Percentiles rank a stretch among this genome's conserved stretches.
These are phyloP conservation scores for Mastomys natalensis DNA, from an alignment of 2,113 vertebrate species.

Conservation along the genomic window DNA sequence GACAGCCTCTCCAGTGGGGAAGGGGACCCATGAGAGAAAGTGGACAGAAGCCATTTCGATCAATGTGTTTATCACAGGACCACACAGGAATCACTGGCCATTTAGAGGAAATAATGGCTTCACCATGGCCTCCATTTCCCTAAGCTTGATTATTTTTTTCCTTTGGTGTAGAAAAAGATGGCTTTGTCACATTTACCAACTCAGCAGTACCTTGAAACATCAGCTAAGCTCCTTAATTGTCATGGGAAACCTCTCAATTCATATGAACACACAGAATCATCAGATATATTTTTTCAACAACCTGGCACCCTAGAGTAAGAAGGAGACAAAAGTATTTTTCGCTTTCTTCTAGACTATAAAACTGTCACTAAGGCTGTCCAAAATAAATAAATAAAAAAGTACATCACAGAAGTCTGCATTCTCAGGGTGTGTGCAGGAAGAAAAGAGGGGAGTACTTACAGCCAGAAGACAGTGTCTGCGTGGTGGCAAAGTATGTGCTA, in stretches of 20 bases:
- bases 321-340: not conserved
- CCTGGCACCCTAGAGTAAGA: not conserved
- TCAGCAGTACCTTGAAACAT: not conserved
- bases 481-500: constrained; percentile 78
- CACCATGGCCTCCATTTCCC: not conserved
- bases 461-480: constrained; percentile 65
- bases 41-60: not conserved
- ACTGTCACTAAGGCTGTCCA: not conserved
- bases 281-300: not conserved
- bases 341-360: constrained; percentile 39
- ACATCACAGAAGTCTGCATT: not conserved
- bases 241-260: not conserved
- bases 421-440: not conserved
- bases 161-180: not conserved
- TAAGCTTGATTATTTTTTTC: not conserved
- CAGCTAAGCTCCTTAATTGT: not conserved
- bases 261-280: not conserved
- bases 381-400: not conserved
- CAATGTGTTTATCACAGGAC: not conserved
- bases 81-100: not conserved
- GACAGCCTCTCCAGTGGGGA: not conserved
- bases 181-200: not conserved
- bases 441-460: not conserved
- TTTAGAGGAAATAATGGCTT: not conserved
- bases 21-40: too few relatives aligned